Evolutionary conservation across 1,140 invertebrate species (phyloP).

Genomic region (Panagrolaimus sp.): DNA sequence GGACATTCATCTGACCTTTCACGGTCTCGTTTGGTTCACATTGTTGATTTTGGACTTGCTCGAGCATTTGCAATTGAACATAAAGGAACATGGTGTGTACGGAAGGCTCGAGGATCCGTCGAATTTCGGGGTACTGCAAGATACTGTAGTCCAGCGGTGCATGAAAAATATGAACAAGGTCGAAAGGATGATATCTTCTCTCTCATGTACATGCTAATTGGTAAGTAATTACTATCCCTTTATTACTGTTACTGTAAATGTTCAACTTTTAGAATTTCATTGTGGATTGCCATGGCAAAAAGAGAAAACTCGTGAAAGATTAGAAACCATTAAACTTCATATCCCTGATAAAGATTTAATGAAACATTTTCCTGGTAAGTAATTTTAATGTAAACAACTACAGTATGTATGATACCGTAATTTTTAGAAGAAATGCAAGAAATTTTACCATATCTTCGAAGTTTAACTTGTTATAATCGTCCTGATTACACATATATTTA

Average conservation of each 20-base stretch:
- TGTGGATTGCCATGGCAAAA: conserved; percentile 49
- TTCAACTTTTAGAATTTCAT: conserved; percentile 42
- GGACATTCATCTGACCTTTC: conserved; percentile 28
- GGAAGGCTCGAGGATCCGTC: background rate
- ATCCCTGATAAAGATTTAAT: conserved; percentile 28
- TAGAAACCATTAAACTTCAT: conserved; percentile 38
- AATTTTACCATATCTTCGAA: conserved; percentile 24
- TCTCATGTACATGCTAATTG: conserved; percentile 4
- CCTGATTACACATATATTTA: conserved; percentile 37
- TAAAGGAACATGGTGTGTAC: background rate
- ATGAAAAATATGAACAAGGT: conserved; percentile 19
- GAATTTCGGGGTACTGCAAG: conserved; percentile 12
- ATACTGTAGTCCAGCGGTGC: background rate
- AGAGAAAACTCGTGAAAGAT: conserved; percentile 28
- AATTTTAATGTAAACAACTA: background rate
- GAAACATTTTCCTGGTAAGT: conserved; percentile 36
- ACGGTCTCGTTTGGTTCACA: conserved; percentile 70
- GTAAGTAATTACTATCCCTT: background rate
- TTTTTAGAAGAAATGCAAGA: conserved; percentile 29
- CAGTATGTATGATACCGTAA: background rate
- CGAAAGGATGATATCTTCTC: conserved; percentile 13
- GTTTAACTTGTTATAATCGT: conserved; percentile 32
- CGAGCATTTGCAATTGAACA: conserved; percentile 9
- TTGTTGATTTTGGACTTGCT: conserved; percentile 96
- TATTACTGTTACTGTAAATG: conserved; percentile 31